Base-by-base conservation (phyloP, 2,888 invertebrate species). In the Drosophila flavopinicola region DNA sequence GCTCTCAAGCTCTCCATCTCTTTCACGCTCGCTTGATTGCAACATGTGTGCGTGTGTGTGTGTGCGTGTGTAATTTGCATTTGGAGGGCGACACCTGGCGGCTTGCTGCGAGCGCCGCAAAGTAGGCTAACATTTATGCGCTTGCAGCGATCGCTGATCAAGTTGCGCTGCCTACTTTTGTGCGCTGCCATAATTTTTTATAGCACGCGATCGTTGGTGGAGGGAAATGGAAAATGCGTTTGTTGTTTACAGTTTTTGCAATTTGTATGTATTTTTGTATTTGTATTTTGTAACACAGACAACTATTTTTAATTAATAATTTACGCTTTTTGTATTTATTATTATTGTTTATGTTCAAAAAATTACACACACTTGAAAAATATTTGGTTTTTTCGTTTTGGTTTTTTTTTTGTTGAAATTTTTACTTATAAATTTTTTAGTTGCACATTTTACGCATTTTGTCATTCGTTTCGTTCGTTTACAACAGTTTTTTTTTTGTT, bases 331-430 rank as follows among this genome's bases (percentile, higher is more conserved):
- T 66, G 48, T 66, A 58, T 67, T 74, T 65, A 44, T 80, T 65
- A 44, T 80, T 82, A 82, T 82, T 83, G 77, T 83, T 71, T 83
- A 75, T 67, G 58, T 83, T 83, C 84, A 84, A 84, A 84, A 83
- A 84, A 84, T 85, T 84, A 84, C 86, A 84, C 86, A 84, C 86
- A 84, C 59, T 85, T 84, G 86, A 85, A 85, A 83, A 84, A 84
- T 85, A 85, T 84, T 84, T 78, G 47, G 44, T 29, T 32, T 66
- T 44, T 32, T 49, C 25, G 9, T 15, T 48, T 33, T 37, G 25
- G 25, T 29, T 47, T 48, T 27, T 48, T 33, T 54, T 56, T 20
- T 39, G 27, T 20, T 52, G 6, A 42, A 42, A 54, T 54, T 70
- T 52, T 66, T 44, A 42, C 47, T 65, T 69, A 58, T 25, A 35